These are phyloP conservation scores for Chaetodon auriga DNA, from an alignment of 2,113 vertebrate genomes.

Conservation along the genomic window DNA sequence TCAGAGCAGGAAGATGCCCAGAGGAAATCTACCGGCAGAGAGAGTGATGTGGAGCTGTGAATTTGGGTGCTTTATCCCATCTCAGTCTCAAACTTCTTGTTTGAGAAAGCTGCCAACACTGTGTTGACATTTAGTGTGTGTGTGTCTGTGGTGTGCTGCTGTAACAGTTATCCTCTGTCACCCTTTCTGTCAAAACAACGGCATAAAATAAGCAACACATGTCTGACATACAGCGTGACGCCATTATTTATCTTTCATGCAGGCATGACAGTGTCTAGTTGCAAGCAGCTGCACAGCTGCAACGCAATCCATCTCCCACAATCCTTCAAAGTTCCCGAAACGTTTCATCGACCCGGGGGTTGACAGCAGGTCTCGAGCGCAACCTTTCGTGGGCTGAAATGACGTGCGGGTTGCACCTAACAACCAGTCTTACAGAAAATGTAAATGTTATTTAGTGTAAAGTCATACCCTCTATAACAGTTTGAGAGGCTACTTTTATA, in stretches of 20 bases:
- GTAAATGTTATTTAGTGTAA: too few species aligned
- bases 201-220: slow-evolving; percentile 1
- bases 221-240: not conserved
- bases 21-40: slow-evolving; percentile 63
- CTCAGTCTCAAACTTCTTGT: slow-evolving; percentile 29
- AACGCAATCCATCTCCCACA: not conserved
- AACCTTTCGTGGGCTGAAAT: too few species aligned
- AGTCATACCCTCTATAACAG: too few species aligned
- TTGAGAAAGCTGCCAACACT: slow-evolving; percentile 6
- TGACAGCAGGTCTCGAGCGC: too few species aligned
- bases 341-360: too few species aligned
- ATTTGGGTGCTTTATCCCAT: slow-evolving; percentile 47
- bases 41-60: slow-evolving; percentile 38
- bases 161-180: slow-evolving; percentile 9
- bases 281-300: not conserved
- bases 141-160: slow-evolving; percentile 8
- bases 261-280: not conserved
- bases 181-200: slow-evolving; percentile 4
- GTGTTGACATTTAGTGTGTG: slow-evolving; percentile 47
- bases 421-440: too few species aligned
- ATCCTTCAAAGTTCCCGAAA: too few species aligned
- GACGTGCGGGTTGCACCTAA: too few species aligned
- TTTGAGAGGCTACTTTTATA: too few species aligned
- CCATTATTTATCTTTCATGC: not conserved
- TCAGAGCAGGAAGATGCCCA: slow-evolving; percentile 52